Percentiles rank a stretch among this genome's conserved stretches.
Evolutionary conservation across 2,113 vertebrate genomes (phyloP).

Genomic region (Arenaria interpres): DNA sequence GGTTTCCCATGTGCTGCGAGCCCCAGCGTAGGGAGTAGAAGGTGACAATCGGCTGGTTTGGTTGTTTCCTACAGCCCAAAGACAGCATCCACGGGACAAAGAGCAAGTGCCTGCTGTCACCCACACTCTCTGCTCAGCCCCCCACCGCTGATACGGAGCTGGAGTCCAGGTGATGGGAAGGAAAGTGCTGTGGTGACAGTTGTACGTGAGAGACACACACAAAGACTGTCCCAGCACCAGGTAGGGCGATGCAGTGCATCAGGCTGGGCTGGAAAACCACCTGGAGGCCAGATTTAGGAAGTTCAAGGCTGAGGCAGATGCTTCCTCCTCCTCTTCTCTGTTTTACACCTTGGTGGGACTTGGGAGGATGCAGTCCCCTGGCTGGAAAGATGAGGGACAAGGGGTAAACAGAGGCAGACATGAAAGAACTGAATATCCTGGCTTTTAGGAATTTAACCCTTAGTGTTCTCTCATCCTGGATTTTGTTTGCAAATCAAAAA

Average conservation of each 20-base stretch:
- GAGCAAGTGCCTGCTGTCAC: accelerated
- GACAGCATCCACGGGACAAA: accelerated
- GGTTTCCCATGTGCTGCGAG: not conserved
- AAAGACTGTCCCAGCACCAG: not conserved
- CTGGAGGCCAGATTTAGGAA: not conserved
- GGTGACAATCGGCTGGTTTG: not conserved
- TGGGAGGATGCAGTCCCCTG: not conserved
- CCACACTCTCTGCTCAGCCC: not conserved
- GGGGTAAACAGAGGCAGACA: not conserved
- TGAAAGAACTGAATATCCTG: not conserved
- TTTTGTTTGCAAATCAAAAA: slow-evolving; percentile 58
- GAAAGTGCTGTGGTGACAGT: not conserved
- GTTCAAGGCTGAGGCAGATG: not conserved
- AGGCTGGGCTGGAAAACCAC: not conserved
- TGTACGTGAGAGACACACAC: accelerated
- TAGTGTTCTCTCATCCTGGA: not conserved
- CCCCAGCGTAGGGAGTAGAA: not conserved
- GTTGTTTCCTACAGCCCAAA: not conserved
- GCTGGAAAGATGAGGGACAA: not conserved
- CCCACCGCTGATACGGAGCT: not conserved
- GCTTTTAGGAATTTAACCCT: slow-evolving; percentile 11
- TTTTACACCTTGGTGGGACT: not conserved
- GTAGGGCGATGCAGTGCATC: not conserved
- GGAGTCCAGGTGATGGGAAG: not conserved
- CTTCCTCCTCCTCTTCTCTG: not conserved